Base-by-base conservation (phyloP, 2,113 vertebrate genomes). In the Colistium nudipinnis region DNA sequence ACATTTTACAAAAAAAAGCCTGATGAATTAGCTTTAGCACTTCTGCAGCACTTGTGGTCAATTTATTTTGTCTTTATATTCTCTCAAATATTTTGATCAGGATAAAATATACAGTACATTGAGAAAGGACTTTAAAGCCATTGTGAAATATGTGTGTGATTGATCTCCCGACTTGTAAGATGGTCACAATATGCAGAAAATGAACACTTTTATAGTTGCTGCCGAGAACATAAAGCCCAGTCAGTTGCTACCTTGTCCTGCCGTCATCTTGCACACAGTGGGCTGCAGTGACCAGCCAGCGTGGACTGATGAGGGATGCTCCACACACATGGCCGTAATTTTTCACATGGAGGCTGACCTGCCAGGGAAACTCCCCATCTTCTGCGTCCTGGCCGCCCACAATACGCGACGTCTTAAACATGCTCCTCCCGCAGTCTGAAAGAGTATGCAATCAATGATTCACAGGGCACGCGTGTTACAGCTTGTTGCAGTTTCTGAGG, bases 361-460 rank as follows among this genome's bases (percentile, higher is more conserved):
- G 97, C 98, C 98, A 99, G 0, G 98, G 98, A 87, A 93, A 99
- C 73, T 99, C 96, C 0, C 96, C 98, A 4, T 80, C 80, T 0
- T 93, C 90, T 0, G 96, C 91, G 0, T 96, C 77, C 78, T 92
- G 85, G 16, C 98, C 98, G 0, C 97, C 98, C 0, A 99, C 97
- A 0, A 99, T 95, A n/a, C 97, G 94, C 0, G 95, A 91, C 6
- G 82, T 78, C 73, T 79, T 94, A 28, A 90, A 96, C 0, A 80
- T 80, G 1, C 88, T 93, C 38, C 25, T 82, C 12, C 98, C 98
- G 4, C 98, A 99, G 41, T 92, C 98, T 99, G 78, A 6, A 56
- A 51, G 17, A 12, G 0, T 39, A 19, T 60, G 22, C n/a, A 60
- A 22, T 41, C 8, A 62, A 5, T 69, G 14, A 6, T 0, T 43